Base-by-base conservation (phyloP, 2,888 invertebrate genomes). In the Pecten maximus region DNA sequence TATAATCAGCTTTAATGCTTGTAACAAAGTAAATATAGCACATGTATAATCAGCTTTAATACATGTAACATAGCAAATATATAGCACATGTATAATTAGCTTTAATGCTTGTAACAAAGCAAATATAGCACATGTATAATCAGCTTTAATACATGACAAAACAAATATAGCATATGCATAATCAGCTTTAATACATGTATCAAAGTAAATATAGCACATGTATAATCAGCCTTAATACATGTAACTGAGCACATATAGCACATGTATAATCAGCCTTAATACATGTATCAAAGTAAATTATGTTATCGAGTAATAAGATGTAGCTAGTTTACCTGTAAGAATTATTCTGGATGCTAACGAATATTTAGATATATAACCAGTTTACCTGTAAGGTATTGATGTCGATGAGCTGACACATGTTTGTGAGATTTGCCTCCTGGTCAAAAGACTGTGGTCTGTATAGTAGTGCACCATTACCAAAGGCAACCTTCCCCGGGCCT, bases 371-470 rank as follows among this genome's bases (percentile, higher is more conserved):
- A 35, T 44, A 4, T 35, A 87, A 87, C 40, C 23, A 35, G 91
- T 89, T 60, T 93, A 96, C 96, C 95, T 96, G 93, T 87, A 96
- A 93, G 35, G 95, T 95, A 89, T 93, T 93, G 87, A 93, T 93
- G 92, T 96, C 95, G 15, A 96, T 87, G 2, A 96, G 88, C 88
- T 96, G 95, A 88, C 94, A 95, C 89, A 96, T 93, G 89, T 94
- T 92, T 19, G 89, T 88, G 15, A 88, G 87, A 10, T 96, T 94
- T 15, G 93, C 88, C 86, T 96, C 96, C 40, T 91, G 91, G 90
- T 96, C 96, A 92, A 93, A 96, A 40, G 94, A 91, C 40, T 93
- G 91, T 23, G 96, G 96, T 91, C 96, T 92, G 88, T 95, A 95
- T 16, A 96, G 90, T 44, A 96, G 92, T 16, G 92, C 35, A 19